Evolutionary conservation across 2,888 invertebrate genomes (phyloP), one percentile per base, ranked within the genome.

Genomic region (Arge pagana): DNA sequence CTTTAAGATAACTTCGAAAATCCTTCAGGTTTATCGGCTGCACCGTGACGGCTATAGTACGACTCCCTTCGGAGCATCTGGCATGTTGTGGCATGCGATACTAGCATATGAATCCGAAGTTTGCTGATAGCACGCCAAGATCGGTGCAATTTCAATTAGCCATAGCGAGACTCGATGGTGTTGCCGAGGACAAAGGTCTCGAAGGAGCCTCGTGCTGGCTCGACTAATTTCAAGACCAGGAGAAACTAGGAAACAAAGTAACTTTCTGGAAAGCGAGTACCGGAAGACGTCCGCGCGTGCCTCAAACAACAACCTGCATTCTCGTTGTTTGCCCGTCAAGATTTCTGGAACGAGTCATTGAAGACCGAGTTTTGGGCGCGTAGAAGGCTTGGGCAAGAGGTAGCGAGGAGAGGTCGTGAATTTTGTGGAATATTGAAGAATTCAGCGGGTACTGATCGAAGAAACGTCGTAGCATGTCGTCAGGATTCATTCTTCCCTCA

Each of bases 111-210:
- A 39, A 39, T 30, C 19, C 18, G 37, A 10, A 5, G 30, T 24
- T 42, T n/a, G n/a, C n/a, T n/a, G n/a, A n/a, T n/a, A n/a, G n/a
- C n/a, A n/a, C n/a, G n/a, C n/a, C 59, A 60, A 60, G 61, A 62
- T 65, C 64, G 66, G 67, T 63, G 62, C 61, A 65, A 68, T 65
- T 67, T 62, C 61, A 65, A 68, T 70, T 67, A 67, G 59, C 60
- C 52, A n/a, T n/a, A n/a, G 50, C 48, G 42, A 43, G 53, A 58
- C 50, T 51, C 53, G 55, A 58, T 48, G 53, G 21, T 26, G 49
- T 54, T 54, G 51, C 18, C 33, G 11, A 13, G 7, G 18, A 30
- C 43, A 10, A 3, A 10, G n/a, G n/a, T 26, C 10, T 10, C 28
- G n/a, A 26, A 26, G 10, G 28, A 26, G n/a, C 28, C 28, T 26